These are phyloP conservation scores for Rhingia rostrata DNA, from an alignment of 2,888 invertebrate species.

Conservation along the genomic window DNA sequence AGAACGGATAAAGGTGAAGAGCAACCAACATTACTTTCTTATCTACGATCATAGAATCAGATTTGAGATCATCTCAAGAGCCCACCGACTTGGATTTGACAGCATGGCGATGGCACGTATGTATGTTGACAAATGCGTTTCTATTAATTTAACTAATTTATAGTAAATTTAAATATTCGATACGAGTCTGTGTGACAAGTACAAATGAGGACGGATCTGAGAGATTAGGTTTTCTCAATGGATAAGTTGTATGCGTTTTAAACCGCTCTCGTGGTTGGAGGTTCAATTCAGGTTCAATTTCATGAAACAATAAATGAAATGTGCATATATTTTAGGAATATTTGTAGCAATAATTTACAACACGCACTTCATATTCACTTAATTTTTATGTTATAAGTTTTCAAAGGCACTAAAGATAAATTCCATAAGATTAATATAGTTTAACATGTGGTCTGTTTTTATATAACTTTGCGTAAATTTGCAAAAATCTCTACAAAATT, in stretches of 20 bases:
- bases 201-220: constrained; percentile 56
- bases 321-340: no score
- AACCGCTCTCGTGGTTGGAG: not conserved
- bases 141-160: constrained; percentile 74
- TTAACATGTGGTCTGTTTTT: no score
- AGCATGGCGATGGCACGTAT: constrained; percentile 45
- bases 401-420: no score
- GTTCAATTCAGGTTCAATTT: not conserved
- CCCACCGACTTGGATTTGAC: constrained; percentile 22
- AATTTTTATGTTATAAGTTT: no score
- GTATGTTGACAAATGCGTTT: constrained; percentile 72
- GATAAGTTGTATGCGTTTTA: constrained; percentile 30
- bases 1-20: constrained; percentile 58
- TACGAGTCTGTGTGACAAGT: constrained; percentile 53
- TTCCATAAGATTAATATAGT: no score
- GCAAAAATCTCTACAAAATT: no score
- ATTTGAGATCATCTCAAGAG: constrained; percentile 62
- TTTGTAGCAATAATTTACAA: no score
- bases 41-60: constrained; percentile 64
- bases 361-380: no score
- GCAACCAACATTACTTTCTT: constrained; percentile 55
- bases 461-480: no score
- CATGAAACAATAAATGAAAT: not conserved
- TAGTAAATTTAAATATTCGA: constrained; percentile 60
- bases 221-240: constrained; percentile 34